Evolutionary conservation across 2,113 vertebrate species (phyloP).

Genomic region (Penelope pileata): DNA sequence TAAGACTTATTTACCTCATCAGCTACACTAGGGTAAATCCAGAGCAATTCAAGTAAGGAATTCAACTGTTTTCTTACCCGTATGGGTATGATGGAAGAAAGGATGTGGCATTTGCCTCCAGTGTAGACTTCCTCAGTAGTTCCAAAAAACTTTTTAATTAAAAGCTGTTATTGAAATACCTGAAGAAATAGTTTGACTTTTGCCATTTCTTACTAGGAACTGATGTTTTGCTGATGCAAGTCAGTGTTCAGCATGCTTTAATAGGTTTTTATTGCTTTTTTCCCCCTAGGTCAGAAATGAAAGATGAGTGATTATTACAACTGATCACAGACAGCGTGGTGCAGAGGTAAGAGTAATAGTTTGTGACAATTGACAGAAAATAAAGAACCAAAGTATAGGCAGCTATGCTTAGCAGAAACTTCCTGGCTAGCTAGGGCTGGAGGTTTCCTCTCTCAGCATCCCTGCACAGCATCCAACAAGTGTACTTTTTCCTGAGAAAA

Average conservation of each 20-base stretch:
- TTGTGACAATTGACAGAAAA: neutral
- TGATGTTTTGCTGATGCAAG: neutral
- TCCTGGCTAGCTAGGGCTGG: neutral
- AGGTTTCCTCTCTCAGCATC: neutral
- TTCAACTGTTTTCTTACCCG: neutral
- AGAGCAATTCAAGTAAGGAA: neutral
- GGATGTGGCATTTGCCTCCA: neutral
- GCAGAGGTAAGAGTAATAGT: slow-evolving; percentile 19
- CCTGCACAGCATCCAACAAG: neutral
- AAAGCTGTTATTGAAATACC: neutral
- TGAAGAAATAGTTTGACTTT: neutral
- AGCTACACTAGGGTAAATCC: neutral
- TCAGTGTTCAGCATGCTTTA: neutral
- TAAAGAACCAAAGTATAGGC: neutral
- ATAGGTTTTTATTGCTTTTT: neutral
- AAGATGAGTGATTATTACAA: neutral
- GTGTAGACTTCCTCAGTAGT: neutral
- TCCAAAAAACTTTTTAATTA: neutral
- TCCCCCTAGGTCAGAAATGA: neutral
- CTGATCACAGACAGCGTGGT: neutral
- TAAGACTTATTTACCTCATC: neutral
- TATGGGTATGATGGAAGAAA: neutral
- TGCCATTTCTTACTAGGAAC: neutral
- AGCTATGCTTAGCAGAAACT: neutral
- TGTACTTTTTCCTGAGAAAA: neutral